Base-by-base conservation (phyloP, 1,140 invertebrate species). In the Danaus melanippus region DNA sequence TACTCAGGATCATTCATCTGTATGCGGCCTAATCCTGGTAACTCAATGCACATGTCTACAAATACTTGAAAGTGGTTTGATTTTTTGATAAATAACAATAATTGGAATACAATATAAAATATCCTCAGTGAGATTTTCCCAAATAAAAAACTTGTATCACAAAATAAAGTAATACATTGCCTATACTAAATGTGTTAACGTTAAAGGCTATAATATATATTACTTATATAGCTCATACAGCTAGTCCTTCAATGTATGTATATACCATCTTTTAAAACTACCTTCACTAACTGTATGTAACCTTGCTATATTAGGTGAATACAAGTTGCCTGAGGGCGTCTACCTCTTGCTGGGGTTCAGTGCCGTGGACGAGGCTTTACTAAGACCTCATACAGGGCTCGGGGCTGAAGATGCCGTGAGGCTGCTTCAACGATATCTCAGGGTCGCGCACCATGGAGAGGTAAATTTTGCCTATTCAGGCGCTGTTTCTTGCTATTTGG, bases 1-100 rank as follows among this genome's bases (percentile, higher is more conserved):
- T 96, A 96, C 84, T 95, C 94, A 40, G 95, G 95, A 32, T 90
- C 92, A 58, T 96, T 97, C 84, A 95, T 96, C 82, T 96, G 95
- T 85, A 96, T 95, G 92, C 91, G 94, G 69, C 95, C 95, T 53
- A 91, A 92, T 60, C 92, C 92, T 64, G 93, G 93, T 93, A 87
- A 90, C 77, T 87, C 9, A 10, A 53, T 12, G 12, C 42, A 43
- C 4, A 39, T 39, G 9, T 50, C 49, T 50, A 45, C 10, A 8
- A 10, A 9, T 1, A 4, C 11, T 50, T 7, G 21, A 32, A 7
- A 32, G 2, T 5, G 0, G 21, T 32, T 32, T 7, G 6, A 32
- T 32, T 7, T 15, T 15, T 15, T 15, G 1, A 32, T 32, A 32
- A 32, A 32, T 32, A 32, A 2, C 21, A 32, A 32, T 32, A 32